Base-by-base conservation (phyloP, 2,888 invertebrate genomes). In the Homarus gammarus region DNA sequence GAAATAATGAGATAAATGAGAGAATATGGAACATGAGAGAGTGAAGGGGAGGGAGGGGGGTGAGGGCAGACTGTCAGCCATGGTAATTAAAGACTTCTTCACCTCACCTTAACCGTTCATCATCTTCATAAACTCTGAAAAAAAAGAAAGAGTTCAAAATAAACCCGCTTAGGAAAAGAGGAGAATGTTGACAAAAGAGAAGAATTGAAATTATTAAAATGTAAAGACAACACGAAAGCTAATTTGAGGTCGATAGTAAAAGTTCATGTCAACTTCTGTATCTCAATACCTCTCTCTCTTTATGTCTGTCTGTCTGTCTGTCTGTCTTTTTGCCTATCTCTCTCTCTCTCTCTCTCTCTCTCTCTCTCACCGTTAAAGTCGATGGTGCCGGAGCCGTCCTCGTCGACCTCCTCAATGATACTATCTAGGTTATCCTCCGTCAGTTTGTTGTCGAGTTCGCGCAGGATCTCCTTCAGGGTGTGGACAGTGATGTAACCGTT, bases 361-460 rank as follows among this genome's bases (percentile, higher is more conserved):
- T 64, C 56, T 56, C 27, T 82, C 64, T 68, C 51, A 92, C 91
- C 91, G 49, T 91, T 91, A 78, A 92, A 91, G 83, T 91, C 92
- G 51, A 92, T 90, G 38, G 92, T 92, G 40, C 92, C 92, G 27
- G 92, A 92, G 68, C 91, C 91, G 40, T 92, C 92, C 87, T 92
- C 92, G 84, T 92, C 92, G 73, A 92, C 91, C 51, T 92, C 92
- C 22, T 92, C 92, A 49, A 92, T 89, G 82, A 92, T 92, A n/a
- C 90, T 85, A 33, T 90, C 85, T n/a, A 92, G 73, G 44, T 92
- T 89, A 3, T 91, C 89, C 70, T 91, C 91, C 0, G 92, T 91
- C 56, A 92, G 91, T 81, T 87, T 89, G 68, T 73, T 78, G 90
- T 92, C 92, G n/a, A 92, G 79, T 82, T 92, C 92, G 44, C 79